Evolutionary conservation across 2,888 invertebrate species (phyloP).

Genomic region (Tuberolachnus salignus): DNA sequence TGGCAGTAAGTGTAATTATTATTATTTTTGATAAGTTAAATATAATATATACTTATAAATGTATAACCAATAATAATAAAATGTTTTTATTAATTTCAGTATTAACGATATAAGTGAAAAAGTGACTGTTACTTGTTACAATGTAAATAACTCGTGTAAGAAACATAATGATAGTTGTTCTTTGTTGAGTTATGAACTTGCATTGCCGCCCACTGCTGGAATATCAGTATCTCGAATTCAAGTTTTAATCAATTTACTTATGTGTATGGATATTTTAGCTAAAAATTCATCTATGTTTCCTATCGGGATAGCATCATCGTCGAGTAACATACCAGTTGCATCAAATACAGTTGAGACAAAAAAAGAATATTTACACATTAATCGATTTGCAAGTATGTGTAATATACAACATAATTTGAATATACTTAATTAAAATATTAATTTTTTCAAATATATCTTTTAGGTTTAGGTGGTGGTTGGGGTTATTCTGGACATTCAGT

Average conservation of each 20-base stretch:
- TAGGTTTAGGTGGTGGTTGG: conserved; percentile 93
- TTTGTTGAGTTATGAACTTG: conserved; percentile 67
- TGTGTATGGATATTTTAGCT: conserved; percentile 86
- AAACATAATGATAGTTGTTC: conserved; percentile 38
- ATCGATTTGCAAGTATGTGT: conserved; percentile 48
- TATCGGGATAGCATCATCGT: conserved; percentile 30
- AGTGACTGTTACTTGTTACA: conserved; percentile 75
- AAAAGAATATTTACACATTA: conserved; percentile 46
- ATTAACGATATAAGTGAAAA: conserved; percentile 57
- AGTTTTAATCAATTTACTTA: conserved; percentile 87
- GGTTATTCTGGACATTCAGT: conserved; percentile 96
- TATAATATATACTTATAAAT: background rate
- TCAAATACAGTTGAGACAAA: conserved; percentile 31
- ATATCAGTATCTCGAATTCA: conserved; percentile 81
- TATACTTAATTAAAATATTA: background rate
- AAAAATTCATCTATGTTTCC: conserved; percentile 63
- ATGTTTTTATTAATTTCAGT: conserved; percentile 49
- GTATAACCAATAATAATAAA: background rate
- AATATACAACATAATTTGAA: background rate
- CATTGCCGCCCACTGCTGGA: conserved; percentile 75
- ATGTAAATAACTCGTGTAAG: conserved; percentile 65
- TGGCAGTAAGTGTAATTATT: conserved; percentile 74
- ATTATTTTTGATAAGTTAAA: background rate
- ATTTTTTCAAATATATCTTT: conserved; percentile 11
- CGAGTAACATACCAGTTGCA: conserved; percentile 26